A percentile compares a stretch with the other conserved stretches of the same genome.
Evolutionary conservation across 2,113 vertebrate genomes (phyloP).

Genomic region (Pterophyllum scalare): DNA sequence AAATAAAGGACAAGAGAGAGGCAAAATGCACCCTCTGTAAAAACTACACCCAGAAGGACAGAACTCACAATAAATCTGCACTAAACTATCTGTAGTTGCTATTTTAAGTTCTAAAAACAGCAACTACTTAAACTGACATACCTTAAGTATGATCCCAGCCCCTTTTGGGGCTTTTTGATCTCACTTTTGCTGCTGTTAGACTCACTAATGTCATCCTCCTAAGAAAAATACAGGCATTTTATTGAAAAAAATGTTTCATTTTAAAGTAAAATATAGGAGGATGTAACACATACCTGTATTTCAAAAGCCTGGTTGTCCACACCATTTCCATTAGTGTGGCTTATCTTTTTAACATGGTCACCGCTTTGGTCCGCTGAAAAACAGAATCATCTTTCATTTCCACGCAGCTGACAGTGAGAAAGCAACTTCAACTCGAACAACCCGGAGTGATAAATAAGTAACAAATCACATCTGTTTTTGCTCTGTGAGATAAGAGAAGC

Average conservation of each 20-base stretch:
- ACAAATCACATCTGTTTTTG: background rate
- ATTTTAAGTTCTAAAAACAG: background rate
- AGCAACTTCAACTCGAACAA: conserved; percentile 6
- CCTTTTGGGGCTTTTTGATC: conserved; percentile 37
- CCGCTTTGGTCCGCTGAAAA: conserved; percentile 65
- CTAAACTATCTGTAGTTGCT: too few relatives aligned
- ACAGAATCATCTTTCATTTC: conserved; percentile 39
- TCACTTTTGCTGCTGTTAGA: conserved; percentile 3
- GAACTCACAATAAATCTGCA: background rate
- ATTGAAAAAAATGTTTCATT: background rate
- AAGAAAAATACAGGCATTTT: conserved; percentile 13
- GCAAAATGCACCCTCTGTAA: background rate
- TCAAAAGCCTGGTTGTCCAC: conserved; percentile 75
- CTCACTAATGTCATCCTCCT: conserved; percentile 56
- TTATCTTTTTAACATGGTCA: conserved; percentile 24
- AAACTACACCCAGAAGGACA: background rate
- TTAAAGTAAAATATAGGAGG: background rate
- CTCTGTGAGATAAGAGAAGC: conserved; percentile 25
- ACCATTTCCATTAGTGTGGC: conserved; percentile 34
- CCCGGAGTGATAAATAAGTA: conserved; percentile 11
- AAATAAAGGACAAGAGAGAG: background rate
- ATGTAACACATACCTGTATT: conserved; percentile 59
- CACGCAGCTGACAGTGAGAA: background rate
- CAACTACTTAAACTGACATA: conserved; percentile 37
- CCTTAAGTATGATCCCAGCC: conserved; percentile 70